phyloP scores from a whole-genome alignment of 92 coral and sea anemone species.

The Epizoanthus rinbou region DNA sequence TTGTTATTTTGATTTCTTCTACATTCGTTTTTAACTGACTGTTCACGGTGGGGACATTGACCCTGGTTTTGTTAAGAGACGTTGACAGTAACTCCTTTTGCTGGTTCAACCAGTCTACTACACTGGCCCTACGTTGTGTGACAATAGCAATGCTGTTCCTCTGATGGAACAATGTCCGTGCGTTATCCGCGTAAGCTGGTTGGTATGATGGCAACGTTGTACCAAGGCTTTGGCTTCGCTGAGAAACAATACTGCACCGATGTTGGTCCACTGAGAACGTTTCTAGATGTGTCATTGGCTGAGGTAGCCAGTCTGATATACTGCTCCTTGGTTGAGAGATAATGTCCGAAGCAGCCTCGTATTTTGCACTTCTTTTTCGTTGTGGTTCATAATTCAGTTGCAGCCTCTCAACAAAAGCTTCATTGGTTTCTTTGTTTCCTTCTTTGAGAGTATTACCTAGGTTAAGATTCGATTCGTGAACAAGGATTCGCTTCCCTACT shows the following conservation, averaged over 20 bases:
- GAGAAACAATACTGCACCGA: constrained; percentile 31
- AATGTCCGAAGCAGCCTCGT: not conserved
- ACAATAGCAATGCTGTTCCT: constrained; percentile 40
- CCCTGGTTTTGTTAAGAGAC: constrained; percentile 3
- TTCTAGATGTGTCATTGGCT: constrained; percentile 5
- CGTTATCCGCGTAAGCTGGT: not conserved
- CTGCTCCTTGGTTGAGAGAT: constrained; percentile 24
- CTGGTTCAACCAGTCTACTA: constrained; percentile 32
- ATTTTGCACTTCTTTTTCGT: constrained; percentile 7
- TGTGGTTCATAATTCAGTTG: not conserved
- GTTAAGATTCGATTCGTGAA: not conserved
- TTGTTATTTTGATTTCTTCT: constrained; percentile 39
- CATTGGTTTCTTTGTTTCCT: not conserved
- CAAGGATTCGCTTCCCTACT: not conserved
- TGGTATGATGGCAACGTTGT: constrained; percentile 15
- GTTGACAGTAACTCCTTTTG: constrained; percentile 7
- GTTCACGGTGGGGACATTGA: not conserved
- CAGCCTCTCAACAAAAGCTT: not conserved
- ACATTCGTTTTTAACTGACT: constrained; percentile 31
- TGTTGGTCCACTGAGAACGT: constrained; percentile 16
- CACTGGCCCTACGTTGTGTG: constrained; percentile 22
- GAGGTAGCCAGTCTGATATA: constrained; percentile 30
- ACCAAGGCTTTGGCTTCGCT: constrained; percentile 34
- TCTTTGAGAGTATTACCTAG: not conserved
- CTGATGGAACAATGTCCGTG: constrained; percentile 10